Evolutionary conservation across 2,113 vertebrate species (phyloP), one percentile per base, ranked within the genome.

Genomic region (Onychostoma macrolepis): DNA sequence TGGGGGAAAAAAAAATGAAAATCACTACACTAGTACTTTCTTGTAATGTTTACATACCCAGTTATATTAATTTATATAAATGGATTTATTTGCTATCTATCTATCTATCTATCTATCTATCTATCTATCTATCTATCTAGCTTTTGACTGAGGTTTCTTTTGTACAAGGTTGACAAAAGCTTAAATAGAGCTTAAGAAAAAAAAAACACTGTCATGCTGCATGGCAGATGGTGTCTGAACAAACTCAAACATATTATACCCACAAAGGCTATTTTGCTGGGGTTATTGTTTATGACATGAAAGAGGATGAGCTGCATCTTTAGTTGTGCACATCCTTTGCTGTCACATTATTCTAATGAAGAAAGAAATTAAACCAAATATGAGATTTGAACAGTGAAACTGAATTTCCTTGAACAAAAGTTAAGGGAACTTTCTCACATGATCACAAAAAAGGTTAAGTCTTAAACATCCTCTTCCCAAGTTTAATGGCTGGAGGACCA

Each of bases 301-400:
- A 30, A 74, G 58, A 81, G 43, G 78, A 85, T 87, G 85, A 80
- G 63, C 56, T 36, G 6, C 72, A 76, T 92, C 91, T 91, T 85
- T 90, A 88, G 26, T 86, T 28, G 80, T 6, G 0, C 91, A 89
- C 90, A 92, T 92, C 91, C 93, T 89, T 26, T 88, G 91, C 92
- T 91, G 90, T 33, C 89, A 80, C 83, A 93, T 95, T 91, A 94
- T 24, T 36, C 7, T 2, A 85, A 30, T 61, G 38, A 41, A 75
- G 30, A 41, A 21, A 85, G 6, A 58, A 13, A 67, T 24, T 33
- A 77, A 85, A 21, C 58, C 21, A 56, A 10, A 7, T 43, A 4
- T 26, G 45, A 61, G 21, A 26, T 75, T 15, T 75, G 12, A 3
- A 75, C 24, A 45, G 72, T 26, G 24, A 75, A 13, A 43, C 5